A percentile compares a stretch with the other conserved stretches of the same genome.
Evolutionary conservation across 2,888 invertebrate genomes (phyloP).

Genomic region (Polylopha cassiicola): DNA sequence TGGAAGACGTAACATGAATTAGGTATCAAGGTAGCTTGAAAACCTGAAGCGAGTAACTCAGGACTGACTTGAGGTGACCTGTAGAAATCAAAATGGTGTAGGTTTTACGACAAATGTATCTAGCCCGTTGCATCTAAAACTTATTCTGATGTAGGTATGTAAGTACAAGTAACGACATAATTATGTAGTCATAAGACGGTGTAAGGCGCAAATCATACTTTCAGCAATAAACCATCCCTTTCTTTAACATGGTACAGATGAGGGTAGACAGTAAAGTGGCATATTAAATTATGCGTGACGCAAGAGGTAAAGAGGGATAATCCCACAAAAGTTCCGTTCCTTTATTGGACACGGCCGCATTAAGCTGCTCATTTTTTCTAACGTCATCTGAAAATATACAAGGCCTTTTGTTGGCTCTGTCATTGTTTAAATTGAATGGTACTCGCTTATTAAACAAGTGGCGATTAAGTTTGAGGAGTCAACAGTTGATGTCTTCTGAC

Average conservation of each 20-base stretch:
- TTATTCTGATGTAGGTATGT: too few relatives aligned
- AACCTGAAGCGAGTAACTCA: too few relatives aligned
- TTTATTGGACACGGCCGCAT: constrained; percentile 51
- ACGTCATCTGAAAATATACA: constrained; percentile 16
- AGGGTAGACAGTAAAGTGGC: constrained; percentile 66
- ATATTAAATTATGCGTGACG: constrained; percentile 66
- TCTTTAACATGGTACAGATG: constrained; percentile 44
- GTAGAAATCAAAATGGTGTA: too few relatives aligned
- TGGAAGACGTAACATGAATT: too few relatives aligned
- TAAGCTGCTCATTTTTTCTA: constrained; percentile 30
- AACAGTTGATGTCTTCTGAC: too few relatives aligned
- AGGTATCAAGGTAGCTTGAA: too few relatives aligned
- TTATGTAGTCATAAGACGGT: not conserved
- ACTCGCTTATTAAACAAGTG: constrained; percentile 13
- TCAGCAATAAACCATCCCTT: constrained; percentile 26
- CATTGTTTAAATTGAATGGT: constrained; percentile 18
- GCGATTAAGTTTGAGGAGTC: not conserved
- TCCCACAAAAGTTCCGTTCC: constrained; percentile 55
- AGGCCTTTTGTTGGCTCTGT: constrained; percentile 12
- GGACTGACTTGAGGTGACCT: too few relatives aligned
- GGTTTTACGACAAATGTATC: too few relatives aligned
- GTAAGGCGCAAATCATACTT: constrained; percentile 17
- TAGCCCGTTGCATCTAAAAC: too few relatives aligned
- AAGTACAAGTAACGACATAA: too few relatives aligned
- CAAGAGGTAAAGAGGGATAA: constrained; percentile 67